Percentiles rank a stretch among this genome's conserved stretches.
Conservation (phyloP, 2,113 vertebrate genomes). For the Gavialis gangeticus region DNA sequence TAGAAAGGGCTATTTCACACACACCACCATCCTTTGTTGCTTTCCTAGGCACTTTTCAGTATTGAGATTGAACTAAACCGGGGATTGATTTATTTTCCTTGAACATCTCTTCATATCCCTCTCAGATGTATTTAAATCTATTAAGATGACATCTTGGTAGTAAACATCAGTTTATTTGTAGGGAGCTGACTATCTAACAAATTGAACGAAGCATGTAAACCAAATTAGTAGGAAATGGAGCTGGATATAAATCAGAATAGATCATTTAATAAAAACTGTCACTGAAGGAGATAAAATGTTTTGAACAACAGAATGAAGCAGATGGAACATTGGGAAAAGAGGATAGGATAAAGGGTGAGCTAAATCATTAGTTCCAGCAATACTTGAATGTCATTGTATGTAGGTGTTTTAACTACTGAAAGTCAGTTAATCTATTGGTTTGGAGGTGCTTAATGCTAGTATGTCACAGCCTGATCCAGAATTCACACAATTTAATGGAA, state of each 20-base stretch:
- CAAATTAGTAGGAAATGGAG: background rate
- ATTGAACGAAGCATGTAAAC: conserved; percentile 7
- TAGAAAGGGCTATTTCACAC: background rate
- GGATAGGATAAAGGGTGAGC: background rate
- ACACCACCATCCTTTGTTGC: background rate
- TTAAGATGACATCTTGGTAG: background rate
- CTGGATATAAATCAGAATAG: background rate
- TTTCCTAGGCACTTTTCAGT: background rate
- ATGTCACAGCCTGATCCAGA: background rate
- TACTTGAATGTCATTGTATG: background rate
- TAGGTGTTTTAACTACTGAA: background rate
- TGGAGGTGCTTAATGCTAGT: background rate
- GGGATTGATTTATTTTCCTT: background rate
- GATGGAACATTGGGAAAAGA: background rate
- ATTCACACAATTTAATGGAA: background rate
- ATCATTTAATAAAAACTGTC: background rate
- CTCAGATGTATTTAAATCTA: background rate
- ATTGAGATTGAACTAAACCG: background rate
- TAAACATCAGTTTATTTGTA: conserved; percentile 9
- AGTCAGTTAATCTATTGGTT: background rate
- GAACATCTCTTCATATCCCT: background rate
- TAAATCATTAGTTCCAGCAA: background rate
- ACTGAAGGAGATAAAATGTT: background rate
- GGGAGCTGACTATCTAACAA: background rate
- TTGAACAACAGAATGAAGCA: background rate